Conservation (phyloP, 2,113 vertebrate species). For the Piprites chloris region DNA sequence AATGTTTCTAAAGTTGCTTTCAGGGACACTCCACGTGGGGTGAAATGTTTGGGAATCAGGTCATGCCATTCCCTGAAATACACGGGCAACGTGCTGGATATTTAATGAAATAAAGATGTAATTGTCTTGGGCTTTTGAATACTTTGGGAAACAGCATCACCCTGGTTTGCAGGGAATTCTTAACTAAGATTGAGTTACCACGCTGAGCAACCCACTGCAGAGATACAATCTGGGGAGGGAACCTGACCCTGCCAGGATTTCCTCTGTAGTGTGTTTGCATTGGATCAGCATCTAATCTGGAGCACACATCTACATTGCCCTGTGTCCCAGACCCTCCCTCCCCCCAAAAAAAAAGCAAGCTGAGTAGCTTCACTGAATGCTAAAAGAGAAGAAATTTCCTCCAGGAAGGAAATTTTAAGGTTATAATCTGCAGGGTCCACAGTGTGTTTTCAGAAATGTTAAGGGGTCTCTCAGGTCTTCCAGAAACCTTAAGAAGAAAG, state of each 20-base stretch:
- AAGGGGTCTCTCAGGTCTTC: neutral
- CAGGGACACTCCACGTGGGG: neutral
- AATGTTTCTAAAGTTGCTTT: neutral
- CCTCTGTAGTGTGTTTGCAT: conserved; percentile 35
- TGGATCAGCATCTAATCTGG: conserved; percentile 34
- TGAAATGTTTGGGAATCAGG: neutral
- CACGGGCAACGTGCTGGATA: neutral
- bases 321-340: neutral
- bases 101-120: conserved; percentile 29
- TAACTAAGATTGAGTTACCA: conserved; percentile 32
- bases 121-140: conserved; percentile 35
- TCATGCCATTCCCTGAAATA: neutral
- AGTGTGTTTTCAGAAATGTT: neutral
- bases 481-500: neutral
- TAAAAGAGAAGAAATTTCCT: neutral
- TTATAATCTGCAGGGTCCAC: neutral
- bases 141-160: conserved; percentile 19
- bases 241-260: conserved; percentile 38
- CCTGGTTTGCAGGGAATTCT: neutral
- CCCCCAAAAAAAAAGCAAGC: neutral
- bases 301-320: conserved; percentile 1
- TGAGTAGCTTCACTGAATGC: neutral
- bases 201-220: neutral
- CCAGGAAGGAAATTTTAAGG: conserved; percentile 1
- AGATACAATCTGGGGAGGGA: conserved; percentile 51